A percentile compares a stretch with the other conserved stretches of the same genome.
phyloP scores from a whole-genome alignment of 2,113 vertebrate species.

The Microtus ochrogaster region DNA sequence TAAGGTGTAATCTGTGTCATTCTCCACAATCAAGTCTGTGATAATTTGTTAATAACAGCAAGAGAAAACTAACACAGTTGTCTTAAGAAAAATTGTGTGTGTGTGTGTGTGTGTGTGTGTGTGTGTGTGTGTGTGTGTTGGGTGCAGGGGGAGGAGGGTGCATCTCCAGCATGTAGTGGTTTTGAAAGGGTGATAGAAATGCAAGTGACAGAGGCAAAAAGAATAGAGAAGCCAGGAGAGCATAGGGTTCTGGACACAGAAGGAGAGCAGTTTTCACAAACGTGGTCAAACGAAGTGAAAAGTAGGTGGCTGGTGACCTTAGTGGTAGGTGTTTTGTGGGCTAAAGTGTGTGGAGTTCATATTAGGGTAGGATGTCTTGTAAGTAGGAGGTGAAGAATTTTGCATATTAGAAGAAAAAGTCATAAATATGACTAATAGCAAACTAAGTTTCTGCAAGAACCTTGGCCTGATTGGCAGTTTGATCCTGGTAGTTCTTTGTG shows the following conservation, averaged over 20 bases:
- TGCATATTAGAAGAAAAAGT: not conserved
- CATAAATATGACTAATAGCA: not conserved
- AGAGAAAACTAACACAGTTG: not conserved
- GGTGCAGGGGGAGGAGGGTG: too few species aligned
- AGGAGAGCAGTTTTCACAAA: not conserved
- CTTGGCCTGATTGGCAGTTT: not conserved
- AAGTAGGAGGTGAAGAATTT: not conserved
- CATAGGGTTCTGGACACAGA: not conserved
- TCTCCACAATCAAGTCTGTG: not conserved
- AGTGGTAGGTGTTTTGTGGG: not conserved
- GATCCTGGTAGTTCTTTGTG: not conserved
- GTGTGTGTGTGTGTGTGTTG: not conserved
- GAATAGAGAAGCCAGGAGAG: not conserved
- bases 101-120: not conserved
- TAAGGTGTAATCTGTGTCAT: not conserved
- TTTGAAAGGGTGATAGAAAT: not conserved
- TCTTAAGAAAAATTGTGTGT: not conserved
- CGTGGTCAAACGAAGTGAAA: not conserved
- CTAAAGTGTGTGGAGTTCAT: not conserved
- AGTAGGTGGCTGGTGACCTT: not conserved
- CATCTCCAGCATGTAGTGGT: not conserved
- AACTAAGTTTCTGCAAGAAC: conserved; percentile 18
- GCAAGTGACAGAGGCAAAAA: not conserved
- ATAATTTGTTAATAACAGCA: not conserved
- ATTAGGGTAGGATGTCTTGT: not conserved